Percentiles rank a stretch among this genome's conserved stretches.
These are phyloP conservation scores for Furcifer pardalis DNA, from an alignment of 2,797 vertebrate species.

Conservation along the genomic window DNA sequence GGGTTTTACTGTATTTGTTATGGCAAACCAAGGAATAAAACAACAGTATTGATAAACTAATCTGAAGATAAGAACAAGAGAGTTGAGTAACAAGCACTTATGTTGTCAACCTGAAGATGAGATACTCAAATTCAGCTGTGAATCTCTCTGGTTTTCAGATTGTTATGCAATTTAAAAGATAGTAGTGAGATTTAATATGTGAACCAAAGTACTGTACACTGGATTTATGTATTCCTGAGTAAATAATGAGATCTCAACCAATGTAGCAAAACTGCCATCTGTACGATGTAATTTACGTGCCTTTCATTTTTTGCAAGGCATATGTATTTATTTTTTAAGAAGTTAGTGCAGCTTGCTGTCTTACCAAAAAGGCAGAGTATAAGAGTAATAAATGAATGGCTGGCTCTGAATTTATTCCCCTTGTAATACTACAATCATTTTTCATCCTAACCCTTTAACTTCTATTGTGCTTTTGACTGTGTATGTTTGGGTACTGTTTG, in stretches of 20 bases:
- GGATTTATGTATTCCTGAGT: neutral
- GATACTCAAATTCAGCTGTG: neutral
- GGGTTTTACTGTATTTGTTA: too few species aligned
- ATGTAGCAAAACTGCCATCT: slow-evolving; percentile 51
- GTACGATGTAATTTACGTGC: slow-evolving; percentile 10
- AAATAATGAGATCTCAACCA: slow-evolving; percentile 44
- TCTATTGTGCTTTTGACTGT: slow-evolving; percentile 45
- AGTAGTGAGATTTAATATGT: neutral
- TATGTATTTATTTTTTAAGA: neutral
- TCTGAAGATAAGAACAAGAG: neutral
- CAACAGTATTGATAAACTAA: neutral
- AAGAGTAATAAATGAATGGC: neutral
- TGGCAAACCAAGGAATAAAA: neutral
- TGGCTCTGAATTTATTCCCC: slow-evolving; percentile 37
- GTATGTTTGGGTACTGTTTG: slow-evolving; percentile 50
- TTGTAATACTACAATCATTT: slow-evolving; percentile 21
- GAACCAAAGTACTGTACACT: neutral
- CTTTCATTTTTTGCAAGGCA: neutral
- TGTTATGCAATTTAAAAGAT: neutral
- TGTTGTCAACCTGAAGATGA: neutral
- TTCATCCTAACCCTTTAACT: slow-evolving; percentile 37
- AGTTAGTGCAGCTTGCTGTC: too few species aligned
- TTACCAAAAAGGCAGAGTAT: too few species aligned
- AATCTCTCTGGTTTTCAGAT: neutral
- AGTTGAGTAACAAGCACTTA: neutral